Evolutionary conservation across 2,888 invertebrate species (phyloP), one percentile per base, ranked within the genome.

Genomic region (Nymphalis c-album): DNA sequence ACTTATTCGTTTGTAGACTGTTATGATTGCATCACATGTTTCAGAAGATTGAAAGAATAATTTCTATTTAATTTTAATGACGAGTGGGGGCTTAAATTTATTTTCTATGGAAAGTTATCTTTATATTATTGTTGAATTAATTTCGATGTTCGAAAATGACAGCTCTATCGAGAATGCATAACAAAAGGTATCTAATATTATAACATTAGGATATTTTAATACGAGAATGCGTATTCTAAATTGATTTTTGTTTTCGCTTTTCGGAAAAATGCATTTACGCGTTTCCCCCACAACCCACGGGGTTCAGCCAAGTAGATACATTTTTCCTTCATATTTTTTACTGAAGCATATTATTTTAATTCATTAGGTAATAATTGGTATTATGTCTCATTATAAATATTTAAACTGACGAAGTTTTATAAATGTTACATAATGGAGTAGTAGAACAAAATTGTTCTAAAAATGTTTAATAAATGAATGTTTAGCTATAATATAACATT

Each of bases 401-500:
- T 17, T 26, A 7, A 13, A 17, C 17, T 31, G 22, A 22, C 13
- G 26, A 31, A 17, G 16, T 55, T 55, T 17, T 55, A 20, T 50
- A 20, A 10, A 50, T 50, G 18, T 50, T 50, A 8, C 20, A 10
- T 10, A 50, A 18, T 20, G 40, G 13, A 40, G 13, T 40, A 40
- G 13, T 40, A 40, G 13, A 40, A 40, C 10, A 40, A 40, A 40
- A 13, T 13, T 40, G 40, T 40, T 40, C 40, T 40, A 50, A 57
- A 31, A 47, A 16, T 61, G 51, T 67, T 62, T 40, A 48, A 51
- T 57, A 58, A 50, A 45, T 26, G 26, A 17, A 18, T 26, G 57
- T 57, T 57, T 40, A 35, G 57, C 40, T 67, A 46, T 63, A 64
- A 46, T 20, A 46, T 20, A 58, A 31, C n/a, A 63, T 64, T 31